Percentiles rank a stretch among this genome's conserved stretches.
phyloP scores from a whole-genome alignment of 2,888 invertebrate species.

The Vesta saturnalis region DNA sequence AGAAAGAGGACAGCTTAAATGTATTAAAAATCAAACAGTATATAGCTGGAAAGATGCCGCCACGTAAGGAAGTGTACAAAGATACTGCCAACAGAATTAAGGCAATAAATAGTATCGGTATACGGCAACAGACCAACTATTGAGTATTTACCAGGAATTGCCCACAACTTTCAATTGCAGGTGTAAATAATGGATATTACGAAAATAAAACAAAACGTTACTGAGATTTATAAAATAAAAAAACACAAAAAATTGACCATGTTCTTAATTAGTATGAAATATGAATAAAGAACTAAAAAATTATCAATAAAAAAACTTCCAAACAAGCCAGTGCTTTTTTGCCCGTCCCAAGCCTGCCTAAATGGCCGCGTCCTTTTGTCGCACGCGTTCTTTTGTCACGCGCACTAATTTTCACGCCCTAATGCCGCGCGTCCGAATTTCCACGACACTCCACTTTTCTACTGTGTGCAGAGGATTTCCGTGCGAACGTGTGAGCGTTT shows the following conservation, averaged over 20 bases:
- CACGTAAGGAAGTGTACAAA: not conserved
- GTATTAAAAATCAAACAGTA: not conserved
- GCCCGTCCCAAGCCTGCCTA: too few species aligned
- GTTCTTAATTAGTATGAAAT: not conserved
- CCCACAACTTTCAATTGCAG: constrained; percentile 8
- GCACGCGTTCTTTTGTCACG: too few species aligned
- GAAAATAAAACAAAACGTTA: not conserved
- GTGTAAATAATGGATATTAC: not conserved
- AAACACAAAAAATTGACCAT: not conserved
- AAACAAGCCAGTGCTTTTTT: too few species aligned
- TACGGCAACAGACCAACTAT: constrained; percentile 4
- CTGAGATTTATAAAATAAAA: not conserved
- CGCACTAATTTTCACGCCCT: too few species aligned
- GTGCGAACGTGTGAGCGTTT: too few species aligned
- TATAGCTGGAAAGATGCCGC: constrained; percentile 4
- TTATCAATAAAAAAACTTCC: too few species aligned
- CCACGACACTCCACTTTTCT: too few species aligned
- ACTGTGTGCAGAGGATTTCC: too few species aligned
- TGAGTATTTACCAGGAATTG: constrained; percentile 12
- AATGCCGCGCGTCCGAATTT: too few species aligned
- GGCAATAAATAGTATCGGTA: not conserved
- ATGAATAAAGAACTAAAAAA: not conserved
- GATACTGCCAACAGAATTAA: constrained; percentile 6
- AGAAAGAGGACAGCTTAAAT: constrained; percentile 5
- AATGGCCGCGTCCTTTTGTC: too few species aligned